phyloP scores from a whole-genome alignment of 2,113 vertebrate genomes.

The Antigone vipio region DNA sequence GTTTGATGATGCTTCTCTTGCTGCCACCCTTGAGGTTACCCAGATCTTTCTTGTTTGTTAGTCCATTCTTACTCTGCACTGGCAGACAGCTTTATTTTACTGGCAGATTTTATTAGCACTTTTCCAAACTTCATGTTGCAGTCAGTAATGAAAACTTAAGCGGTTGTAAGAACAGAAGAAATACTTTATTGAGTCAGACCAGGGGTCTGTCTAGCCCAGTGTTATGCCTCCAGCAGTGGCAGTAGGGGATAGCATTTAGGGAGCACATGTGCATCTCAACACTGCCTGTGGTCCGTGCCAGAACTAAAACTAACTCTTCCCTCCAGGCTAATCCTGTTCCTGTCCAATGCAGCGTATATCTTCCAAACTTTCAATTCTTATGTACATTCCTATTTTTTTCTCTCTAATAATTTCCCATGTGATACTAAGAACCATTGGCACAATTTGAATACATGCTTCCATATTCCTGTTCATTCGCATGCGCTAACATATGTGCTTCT shows the following conservation, averaged over 20 bases:
- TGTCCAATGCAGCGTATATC: neutral
- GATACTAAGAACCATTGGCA: neutral
- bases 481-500: neutral
- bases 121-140: neutral
- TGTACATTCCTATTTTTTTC: neutral
- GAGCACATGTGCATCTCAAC: fast-evolving
- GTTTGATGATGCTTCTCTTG: neutral
- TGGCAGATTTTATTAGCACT: neutral
- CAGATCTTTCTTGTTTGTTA: neutral
- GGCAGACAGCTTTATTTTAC: neutral
- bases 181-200: neutral
- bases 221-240: neutral
- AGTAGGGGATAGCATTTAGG: neutral
- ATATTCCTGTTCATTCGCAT: neutral
- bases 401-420: neutral
- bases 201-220: neutral
- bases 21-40: neutral
- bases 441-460: neutral
- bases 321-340: neutral
- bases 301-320: neutral
- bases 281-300: neutral
- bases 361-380: neutral
- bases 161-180: neutral
- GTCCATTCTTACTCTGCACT: neutral
- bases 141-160: neutral